Conservation (phyloP, 2,888 invertebrate genomes). For the Lapara coniferarum region DNA sequence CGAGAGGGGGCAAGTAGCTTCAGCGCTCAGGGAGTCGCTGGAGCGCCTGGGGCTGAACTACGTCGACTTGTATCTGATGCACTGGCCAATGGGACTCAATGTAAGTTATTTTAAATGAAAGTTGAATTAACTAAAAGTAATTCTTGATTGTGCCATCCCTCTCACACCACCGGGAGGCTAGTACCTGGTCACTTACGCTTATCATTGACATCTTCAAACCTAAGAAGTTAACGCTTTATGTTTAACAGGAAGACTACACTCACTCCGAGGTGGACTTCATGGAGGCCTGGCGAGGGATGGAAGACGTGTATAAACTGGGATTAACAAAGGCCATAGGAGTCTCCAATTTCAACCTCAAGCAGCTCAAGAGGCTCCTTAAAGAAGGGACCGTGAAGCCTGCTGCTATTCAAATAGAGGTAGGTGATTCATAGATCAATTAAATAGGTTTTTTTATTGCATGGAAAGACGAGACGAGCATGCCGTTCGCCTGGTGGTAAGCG, state of each 20-base stretch:
- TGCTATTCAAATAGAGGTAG: conserved; percentile 80
- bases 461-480: too few species aligned
- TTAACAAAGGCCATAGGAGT: conserved; percentile 88
- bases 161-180: too few species aligned
- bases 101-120: conserved; percentile 56
- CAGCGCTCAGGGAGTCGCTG: conserved; percentile 85
- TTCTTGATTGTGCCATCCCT: too few species aligned
- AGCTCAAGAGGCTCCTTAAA: conserved; percentile 85
- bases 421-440: conserved; percentile 42
- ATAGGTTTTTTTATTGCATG: too few species aligned
- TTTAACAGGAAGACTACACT: conserved; percentile 58
- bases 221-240: not conserved
- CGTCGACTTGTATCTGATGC: conserved; percentile 91
- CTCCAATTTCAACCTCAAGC: conserved; percentile 90
- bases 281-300: conserved; percentile 89
- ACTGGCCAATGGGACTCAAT: conserved; percentile 90
- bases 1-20: conserved; percentile 85
- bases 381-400: conserved; percentile 83
- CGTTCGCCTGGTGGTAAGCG: too few species aligned
- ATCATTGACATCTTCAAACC: too few species aligned
- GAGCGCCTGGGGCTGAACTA: conserved; percentile 87
- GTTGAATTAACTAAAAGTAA: too few species aligned
- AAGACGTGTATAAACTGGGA: conserved; percentile 84
- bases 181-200: too few species aligned
- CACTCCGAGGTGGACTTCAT: conserved; percentile 83